Evolutionary conservation across 1,140 invertebrate species (phyloP), one percentile per base, ranked within the genome.

Genomic region (Eumeta japonica): DNA sequence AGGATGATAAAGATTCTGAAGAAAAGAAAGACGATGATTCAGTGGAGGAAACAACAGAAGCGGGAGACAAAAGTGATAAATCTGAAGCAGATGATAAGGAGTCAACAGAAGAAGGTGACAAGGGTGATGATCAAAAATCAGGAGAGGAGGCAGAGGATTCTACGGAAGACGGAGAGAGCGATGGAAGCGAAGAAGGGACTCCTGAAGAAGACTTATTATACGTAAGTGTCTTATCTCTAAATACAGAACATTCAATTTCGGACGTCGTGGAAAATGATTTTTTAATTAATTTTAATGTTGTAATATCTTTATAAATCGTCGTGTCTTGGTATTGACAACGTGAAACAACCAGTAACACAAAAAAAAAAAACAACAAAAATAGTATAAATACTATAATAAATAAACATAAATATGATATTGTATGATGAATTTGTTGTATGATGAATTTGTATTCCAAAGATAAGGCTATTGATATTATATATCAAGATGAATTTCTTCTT

Each of bases 171-270:
- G 49, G 41, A 17, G 52, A 35, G 32, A 50, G 55, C 14, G 53
- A 50, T 16, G 52, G 55, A 20, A 45, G 62, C 37, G 54, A 65
- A 28, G 75, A 75, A 52, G 68, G 70, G 12, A 71, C 67, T 20
- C 72, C 79, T 4, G 81, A 83, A 51, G 81, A 84, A 52, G 80
- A 83, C 48, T 68, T 83, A 41, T 74, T 78, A 44, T 62, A 76
- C 62, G 80, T 83, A 64, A 58, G 61, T 35, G 37, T 16, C 28
- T 34, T 34, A 10, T 34, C n/a, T n/a, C n/a, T n/a, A n/a, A n/a
- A n/a, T n/a, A n/a, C n/a, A n/a, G n/a, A n/a, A n/a, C 7, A 24
- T 7, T 7, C 20, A 24, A n/a, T 7, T 7, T 7, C 7, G n/a
- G 7, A 7, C 7, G 20, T 7, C n/a, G 7, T 24, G 7, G n/a